phyloP scores from a whole-genome alignment of 1,140 invertebrate genomes.

The Delia radicum region DNA sequence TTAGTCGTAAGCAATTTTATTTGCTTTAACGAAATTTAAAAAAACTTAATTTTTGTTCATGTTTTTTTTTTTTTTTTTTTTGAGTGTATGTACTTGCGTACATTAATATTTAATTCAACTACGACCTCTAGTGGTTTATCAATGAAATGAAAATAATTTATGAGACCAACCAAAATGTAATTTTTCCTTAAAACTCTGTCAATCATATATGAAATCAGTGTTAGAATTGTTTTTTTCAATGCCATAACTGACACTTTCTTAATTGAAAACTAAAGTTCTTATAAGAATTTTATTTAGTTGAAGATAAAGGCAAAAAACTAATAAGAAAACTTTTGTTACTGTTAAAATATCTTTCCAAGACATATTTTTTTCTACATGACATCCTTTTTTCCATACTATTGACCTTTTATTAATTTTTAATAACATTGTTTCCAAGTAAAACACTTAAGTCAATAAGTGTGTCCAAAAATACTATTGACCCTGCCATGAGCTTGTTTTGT shows the following conservation, averaged over 20 bases:
- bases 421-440: neutral
- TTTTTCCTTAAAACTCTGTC: neutral
- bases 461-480: neutral
- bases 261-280: neutral
- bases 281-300: conserved; percentile 1
- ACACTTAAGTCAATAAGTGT: neutral
- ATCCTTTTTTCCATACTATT: neutral
- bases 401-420: conserved; percentile 24
- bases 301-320: neutral
- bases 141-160: neutral
- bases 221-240: neutral
- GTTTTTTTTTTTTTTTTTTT: too few relatives aligned
- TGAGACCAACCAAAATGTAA: neutral
- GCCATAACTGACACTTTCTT: neutral
- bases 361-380: neutral
- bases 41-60: too few relatives aligned
- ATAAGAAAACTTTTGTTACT: neutral
- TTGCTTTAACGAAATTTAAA: too few relatives aligned
- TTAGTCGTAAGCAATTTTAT: too few relatives aligned
- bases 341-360: neutral
- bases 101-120: too few relatives aligned
- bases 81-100: too few relatives aligned
- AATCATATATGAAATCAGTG: neutral
- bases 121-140: neutral
- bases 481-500: neutral